These are phyloP conservation scores for Benthosema pterotum DNA, from an alignment of 2,797 vertebrate genomes.

Conservation along the genomic window DNA sequence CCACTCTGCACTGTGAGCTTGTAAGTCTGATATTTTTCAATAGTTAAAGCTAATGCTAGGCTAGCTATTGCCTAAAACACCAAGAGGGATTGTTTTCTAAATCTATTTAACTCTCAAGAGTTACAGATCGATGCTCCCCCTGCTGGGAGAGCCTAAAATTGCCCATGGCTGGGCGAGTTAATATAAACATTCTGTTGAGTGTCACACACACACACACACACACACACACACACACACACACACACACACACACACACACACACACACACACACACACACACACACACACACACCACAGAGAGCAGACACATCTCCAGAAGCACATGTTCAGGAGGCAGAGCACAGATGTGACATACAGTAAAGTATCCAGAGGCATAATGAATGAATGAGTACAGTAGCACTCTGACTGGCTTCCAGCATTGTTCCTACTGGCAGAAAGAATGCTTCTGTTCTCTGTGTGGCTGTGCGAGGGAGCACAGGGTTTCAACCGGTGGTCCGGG, in stretches of 20 bases:
- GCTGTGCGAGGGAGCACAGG: too few relatives aligned
- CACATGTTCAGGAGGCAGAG: slow-evolving; percentile 27
- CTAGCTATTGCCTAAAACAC: too few relatives aligned
- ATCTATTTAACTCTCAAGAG: too few relatives aligned
- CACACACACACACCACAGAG: slow-evolving; percentile 12
- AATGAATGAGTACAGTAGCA: slow-evolving; percentile 70
- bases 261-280: slow-evolving; percentile 22
- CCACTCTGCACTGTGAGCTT: too few relatives aligned
- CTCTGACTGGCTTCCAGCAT: slow-evolving; percentile 80
- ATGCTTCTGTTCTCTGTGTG: slow-evolving; percentile 67
- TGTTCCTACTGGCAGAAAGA: slow-evolving; percentile 79
- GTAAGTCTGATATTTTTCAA: too few relatives aligned
- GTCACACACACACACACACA: slow-evolving; percentile 24
- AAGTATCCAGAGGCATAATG: slow-evolving; percentile 17
- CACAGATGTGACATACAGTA: slow-evolving; percentile 43
- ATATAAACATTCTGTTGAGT: too few relatives aligned
- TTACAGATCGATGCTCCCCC: too few relatives aligned
- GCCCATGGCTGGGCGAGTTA: too few relatives aligned
- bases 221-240: slow-evolving; percentile 4
- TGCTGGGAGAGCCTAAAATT: too few relatives aligned
- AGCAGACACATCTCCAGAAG: slow-evolving; percentile 36
- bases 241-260: slow-evolving; percentile 13
- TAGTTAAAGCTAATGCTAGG: too few relatives aligned
- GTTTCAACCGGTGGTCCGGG: too few relatives aligned
- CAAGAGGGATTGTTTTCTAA: too few relatives aligned